Evolutionary conservation across 1,140 invertebrate genomes (phyloP).

Genomic region (Cepaea nemoralis): DNA sequence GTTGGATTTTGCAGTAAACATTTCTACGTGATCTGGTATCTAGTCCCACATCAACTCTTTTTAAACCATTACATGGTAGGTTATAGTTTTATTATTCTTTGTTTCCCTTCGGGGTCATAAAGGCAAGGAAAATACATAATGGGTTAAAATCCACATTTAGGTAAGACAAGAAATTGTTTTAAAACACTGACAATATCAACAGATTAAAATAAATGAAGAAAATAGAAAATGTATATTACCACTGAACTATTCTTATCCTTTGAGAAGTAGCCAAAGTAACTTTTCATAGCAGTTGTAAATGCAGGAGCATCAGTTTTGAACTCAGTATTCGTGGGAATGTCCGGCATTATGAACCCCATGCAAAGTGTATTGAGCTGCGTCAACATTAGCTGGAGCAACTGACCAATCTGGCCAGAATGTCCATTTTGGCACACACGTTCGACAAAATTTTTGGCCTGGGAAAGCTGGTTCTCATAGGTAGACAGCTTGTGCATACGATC

Average conservation of each 20-base stretch:
- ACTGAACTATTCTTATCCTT: conserved; percentile 52
- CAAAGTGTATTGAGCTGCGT: conserved; percentile 72
- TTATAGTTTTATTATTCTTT: no score
- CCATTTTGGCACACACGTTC: conserved; percentile 84
- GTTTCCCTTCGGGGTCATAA: no score
- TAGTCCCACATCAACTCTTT: no score
- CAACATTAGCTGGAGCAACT: conserved; percentile 79
- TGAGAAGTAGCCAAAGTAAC: conserved; percentile 69
- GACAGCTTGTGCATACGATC: conserved; percentile 85
- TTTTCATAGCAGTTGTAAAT: conserved; percentile 79
- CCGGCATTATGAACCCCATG: conserved; percentile 75
- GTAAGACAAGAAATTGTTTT: no score
- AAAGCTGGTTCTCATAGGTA: conserved; percentile 84
- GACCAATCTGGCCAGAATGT: conserved; percentile 86
- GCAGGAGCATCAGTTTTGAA: conserved; percentile 85
- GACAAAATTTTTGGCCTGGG: conserved; percentile 82
- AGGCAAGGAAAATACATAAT: no score
- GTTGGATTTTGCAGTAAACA: no score
- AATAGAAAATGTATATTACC: not conserved
- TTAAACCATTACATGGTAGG: no score
- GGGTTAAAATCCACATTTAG: no score
- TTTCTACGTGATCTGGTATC: no score
- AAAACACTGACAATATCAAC: no score
- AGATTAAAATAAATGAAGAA: not conserved
- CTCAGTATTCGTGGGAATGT: conserved; percentile 83